These are phyloP conservation scores for Lathamus discolor DNA, from an alignment of 2,113 vertebrate species.

Conservation along the genomic window DNA sequence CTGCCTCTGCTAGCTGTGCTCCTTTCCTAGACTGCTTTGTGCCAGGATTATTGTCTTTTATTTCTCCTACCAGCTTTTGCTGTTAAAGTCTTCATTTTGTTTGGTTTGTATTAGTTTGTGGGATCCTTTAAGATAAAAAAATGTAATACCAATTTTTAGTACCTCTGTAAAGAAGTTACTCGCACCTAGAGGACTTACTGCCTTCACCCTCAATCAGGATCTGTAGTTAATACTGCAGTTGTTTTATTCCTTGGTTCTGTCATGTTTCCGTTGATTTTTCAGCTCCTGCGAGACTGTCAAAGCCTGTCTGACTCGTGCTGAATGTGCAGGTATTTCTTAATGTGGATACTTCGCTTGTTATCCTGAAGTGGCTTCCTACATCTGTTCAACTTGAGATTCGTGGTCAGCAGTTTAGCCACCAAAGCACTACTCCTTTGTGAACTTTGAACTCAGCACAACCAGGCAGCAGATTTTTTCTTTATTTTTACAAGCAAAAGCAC, in stretches of 20 bases:
- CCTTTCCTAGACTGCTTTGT: background rate
- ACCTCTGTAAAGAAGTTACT: background rate
- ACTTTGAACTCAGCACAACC: background rate
- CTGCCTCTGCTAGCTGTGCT: background rate
- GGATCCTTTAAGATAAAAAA: background rate
- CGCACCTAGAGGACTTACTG: background rate
- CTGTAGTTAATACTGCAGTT: background rate
- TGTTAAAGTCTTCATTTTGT: background rate
- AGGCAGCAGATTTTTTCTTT: background rate
- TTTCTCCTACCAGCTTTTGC: background rate
- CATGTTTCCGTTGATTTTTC: background rate
- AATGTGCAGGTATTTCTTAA: background rate
- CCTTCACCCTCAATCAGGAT: background rate
- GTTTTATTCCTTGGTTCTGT: background rate
- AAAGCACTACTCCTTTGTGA: background rate
- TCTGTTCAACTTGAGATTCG: background rate
- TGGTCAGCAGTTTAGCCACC: background rate
- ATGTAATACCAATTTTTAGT: background rate
- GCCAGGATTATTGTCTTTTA: background rate
- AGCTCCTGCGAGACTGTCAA: rapidly evolving
- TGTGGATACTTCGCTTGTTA: background rate
- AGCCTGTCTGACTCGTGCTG: background rate
- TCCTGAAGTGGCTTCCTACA: background rate
- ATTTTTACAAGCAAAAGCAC: background rate
- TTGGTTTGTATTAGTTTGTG: background rate